Base-by-base conservation (phyloP, 2,113 vertebrate genomes). In the pig (Sus scrofa) region DNA sequence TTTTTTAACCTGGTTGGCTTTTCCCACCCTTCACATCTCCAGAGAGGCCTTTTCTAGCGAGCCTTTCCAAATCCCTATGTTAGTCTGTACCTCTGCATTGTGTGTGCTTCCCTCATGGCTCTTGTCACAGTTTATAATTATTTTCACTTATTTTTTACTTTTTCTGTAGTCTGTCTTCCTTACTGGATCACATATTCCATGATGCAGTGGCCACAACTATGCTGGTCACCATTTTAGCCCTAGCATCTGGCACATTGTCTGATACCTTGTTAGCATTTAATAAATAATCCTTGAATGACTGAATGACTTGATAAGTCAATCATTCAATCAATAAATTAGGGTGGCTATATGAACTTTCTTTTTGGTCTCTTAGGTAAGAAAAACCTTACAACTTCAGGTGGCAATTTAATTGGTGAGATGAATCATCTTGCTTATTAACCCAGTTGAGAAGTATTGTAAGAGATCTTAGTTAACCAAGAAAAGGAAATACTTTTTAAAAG, bases 301-400 rank as follows among this genome's bases (percentile, higher is more conserved):
- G 8, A 89, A 85, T 95, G 30, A 85, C 85, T 82, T 79, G 9
- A 78, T 56, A 96, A 94, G 67, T 81, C 78, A 96, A 44, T 93
- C 60, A 95, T 79, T 88, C 24, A 90, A 68, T 77, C 84, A 91
- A n/a, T 39, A 70, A 73, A 95, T 52, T 22, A 65, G 26, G 37
- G 24, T 5, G 27, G 44, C 19, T 78, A 79, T 62, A 93, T 60
- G 60, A 95, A 89, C 26, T 84, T 96, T 81, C 67, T 50, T 90
- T 96, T 93, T 96, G 73, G 52, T 37, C 67, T 93, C 83, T 79
- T 95, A 89, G 15, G 63, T 93, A 96, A 93, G 3, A 96, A 91
- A 88, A 73, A n/a, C 37, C n/a, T 92, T 86, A 87, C 50, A 86
- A 62, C 70, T 91, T 94, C 67, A 91, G 60, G 75, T 94, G 84